Percentiles rank a stretch among this genome's conserved stretches.
Evolutionary conservation across 2,113 vertebrate species (phyloP).

Genomic region (Ramphastos sulfuratus): DNA sequence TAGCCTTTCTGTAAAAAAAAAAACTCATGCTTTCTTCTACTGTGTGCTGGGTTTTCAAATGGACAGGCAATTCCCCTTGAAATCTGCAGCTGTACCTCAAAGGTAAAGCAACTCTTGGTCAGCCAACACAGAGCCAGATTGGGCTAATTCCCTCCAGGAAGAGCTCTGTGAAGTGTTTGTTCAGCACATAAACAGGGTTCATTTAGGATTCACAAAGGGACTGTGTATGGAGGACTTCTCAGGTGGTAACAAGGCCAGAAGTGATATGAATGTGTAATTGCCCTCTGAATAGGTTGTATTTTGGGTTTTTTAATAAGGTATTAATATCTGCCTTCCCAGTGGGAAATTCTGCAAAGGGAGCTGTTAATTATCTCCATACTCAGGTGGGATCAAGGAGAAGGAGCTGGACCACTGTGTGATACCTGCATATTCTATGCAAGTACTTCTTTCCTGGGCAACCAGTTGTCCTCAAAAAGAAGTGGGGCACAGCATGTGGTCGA

Average conservation of each 20-base stretch:
- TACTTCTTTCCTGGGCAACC: neutral
- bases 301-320: neutral
- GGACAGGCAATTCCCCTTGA: neutral
- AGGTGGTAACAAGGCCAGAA: neutral
- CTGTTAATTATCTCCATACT: neutral
- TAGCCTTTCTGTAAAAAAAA: neutral
- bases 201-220: neutral
- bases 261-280: neutral
- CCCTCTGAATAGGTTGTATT: neutral
- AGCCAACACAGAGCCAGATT: neutral
- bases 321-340: neutral
- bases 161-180: neutral
- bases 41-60: neutral
- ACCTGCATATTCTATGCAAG: neutral
- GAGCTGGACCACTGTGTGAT: neutral
- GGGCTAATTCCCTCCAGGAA: neutral
- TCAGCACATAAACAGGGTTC: neutral
- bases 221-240: fast-evolving
- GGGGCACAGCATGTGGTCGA: neutral
- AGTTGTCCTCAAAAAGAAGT: neutral
- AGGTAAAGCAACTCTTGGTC: neutral
- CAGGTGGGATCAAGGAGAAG: neutral
- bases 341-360: neutral
- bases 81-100: neutral
- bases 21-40: neutral